phyloP scores from a whole-genome alignment of 2,797 vertebrate genomes.

The Anableps anableps region DNA sequence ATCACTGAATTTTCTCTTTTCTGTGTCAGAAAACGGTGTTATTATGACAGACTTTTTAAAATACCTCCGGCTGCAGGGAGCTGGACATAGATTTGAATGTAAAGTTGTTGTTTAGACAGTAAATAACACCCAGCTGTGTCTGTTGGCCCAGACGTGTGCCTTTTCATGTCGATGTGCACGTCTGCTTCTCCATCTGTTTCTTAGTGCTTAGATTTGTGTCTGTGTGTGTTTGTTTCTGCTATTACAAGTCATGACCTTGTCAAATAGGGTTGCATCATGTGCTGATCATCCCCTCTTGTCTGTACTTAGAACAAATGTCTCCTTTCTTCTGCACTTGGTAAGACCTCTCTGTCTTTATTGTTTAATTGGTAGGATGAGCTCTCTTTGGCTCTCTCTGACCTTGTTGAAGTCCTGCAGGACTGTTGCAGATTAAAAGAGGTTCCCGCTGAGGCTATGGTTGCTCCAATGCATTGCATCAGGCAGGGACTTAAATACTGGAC shows the following conservation, averaged over 20 bases:
- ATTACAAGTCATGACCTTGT: conserved; percentile 64
- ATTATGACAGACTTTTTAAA: neutral
- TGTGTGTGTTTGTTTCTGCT: conserved; percentile 28
- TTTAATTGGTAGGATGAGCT: conserved; percentile 39
- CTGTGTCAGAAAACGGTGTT: neutral
- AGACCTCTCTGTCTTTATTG: conserved; percentile 58
- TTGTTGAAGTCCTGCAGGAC: neutral
- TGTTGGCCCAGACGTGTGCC: conserved; percentile 21
- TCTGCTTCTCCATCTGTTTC: conserved; percentile 29
- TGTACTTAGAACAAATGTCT: conserved; percentile 53
- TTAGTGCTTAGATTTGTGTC: conserved; percentile 1
- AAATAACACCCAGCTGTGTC: conserved; percentile 43
- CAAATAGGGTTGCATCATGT: conserved; percentile 70
- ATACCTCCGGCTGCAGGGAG: conserved; percentile 2
- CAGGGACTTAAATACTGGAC: conserved; percentile 2
- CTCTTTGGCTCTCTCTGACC: conserved; percentile 35
- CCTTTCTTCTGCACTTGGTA: conserved; percentile 37
- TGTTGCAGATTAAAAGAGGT: conserved; percentile 12
- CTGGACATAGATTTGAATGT: conserved; percentile 22
- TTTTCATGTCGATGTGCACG: conserved; percentile 13
- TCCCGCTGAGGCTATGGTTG: neutral
- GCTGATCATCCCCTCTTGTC: conserved; percentile 69
- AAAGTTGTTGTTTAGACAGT: conserved; percentile 40
- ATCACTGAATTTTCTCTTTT: neutral
- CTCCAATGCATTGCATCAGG: conserved; percentile 1